Evolutionary conservation across 2,888 invertebrate genomes (phyloP).

Genomic region (Tetranychus piercei): DNA sequence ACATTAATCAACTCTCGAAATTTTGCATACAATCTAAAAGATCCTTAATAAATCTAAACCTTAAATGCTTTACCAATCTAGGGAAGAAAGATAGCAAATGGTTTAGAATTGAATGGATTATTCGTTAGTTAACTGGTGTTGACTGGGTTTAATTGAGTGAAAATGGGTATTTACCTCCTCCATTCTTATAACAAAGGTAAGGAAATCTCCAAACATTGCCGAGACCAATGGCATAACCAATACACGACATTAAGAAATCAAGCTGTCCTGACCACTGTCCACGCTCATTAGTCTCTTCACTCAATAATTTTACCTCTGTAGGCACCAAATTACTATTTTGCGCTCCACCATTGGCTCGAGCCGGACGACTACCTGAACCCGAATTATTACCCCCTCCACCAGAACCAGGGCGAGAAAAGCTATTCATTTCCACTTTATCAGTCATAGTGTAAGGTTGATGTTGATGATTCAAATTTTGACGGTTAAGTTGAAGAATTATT

Average conservation of each 20-base stretch:
- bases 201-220: constrained; percentile 29
- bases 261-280: constrained; percentile 26
- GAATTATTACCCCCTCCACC: background rate
- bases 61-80: no score
- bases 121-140: background rate
- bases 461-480: background rate
- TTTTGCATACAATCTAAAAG: no score
- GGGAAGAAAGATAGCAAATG: no score
- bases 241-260: constrained; percentile 28
- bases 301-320: constrained; percentile 22
- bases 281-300: constrained; percentile 26
- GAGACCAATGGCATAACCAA: constrained; percentile 28
- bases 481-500: background rate
- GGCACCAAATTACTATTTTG: constrained; percentile 16
- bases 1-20: no score
- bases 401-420: constrained; percentile 19
- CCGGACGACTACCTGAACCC: constrained; percentile 4
- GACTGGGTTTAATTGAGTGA: background rate
- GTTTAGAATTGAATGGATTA: no score
- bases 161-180: constrained; percentile 8
- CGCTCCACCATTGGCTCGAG: constrained; percentile 7
- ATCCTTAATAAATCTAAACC: no score
- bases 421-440: constrained; percentile 22
- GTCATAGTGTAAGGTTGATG: background rate
- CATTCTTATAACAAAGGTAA: constrained; percentile 22